Evolutionary conservation across 2,113 vertebrate genomes (phyloP).

Genomic region (Atrichornis clamosus): DNA sequence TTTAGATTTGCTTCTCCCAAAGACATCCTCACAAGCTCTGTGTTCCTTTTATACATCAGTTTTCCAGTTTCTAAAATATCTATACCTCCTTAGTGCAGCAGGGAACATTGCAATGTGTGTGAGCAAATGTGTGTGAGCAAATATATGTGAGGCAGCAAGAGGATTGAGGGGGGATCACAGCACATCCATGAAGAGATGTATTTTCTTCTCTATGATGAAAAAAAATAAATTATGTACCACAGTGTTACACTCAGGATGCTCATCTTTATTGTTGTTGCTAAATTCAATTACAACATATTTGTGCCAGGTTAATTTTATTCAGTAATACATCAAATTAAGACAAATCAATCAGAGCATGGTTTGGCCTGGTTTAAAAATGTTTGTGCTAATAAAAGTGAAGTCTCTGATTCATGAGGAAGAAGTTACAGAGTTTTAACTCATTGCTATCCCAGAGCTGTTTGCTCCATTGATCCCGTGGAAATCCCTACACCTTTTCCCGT

Average conservation of each 20-base stretch:
- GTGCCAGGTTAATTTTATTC: neutral
- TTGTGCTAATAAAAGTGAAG: neutral
- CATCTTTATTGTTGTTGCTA: neutral
- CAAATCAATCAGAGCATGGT: neutral
- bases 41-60: neutral
- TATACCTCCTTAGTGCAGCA: neutral
- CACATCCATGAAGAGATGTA: neutral
- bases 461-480: neutral
- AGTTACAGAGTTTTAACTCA: neutral
- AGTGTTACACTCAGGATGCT: neutral
- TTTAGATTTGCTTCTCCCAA: neutral
- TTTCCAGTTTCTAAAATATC: neutral
- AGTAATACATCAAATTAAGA: neutral
- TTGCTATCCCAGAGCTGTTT: neutral
- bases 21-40: neutral
- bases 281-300: neutral
- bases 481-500: neutral
- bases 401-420: accelerated
- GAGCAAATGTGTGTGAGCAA: neutral
- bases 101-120: neutral
- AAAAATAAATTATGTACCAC: neutral
- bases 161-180: neutral
- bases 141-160: too few relatives aligned
- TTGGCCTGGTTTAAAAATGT: neutral
- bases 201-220: neutral